Conservation (phyloP, 2,888 invertebrate species). For the Anaspis maculata region DNA sequence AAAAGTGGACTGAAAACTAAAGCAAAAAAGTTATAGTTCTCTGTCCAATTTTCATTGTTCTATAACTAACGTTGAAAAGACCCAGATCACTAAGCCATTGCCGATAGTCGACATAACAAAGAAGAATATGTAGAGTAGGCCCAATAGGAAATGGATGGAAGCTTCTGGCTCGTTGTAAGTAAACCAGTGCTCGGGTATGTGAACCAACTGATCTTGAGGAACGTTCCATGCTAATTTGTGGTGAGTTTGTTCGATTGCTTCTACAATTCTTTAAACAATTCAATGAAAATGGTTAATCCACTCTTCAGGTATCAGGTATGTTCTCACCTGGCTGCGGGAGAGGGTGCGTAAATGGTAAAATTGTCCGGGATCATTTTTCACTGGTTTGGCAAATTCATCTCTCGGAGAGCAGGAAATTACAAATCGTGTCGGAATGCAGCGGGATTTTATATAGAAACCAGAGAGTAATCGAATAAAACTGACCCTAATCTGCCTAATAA, state of each 20-base stretch:
- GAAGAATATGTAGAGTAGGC: conserved; percentile 67
- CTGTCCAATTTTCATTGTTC: too few relatives aligned
- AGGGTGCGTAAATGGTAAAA: conserved; percentile 23
- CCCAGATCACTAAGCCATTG: conserved; percentile 79
- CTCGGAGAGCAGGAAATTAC: too few relatives aligned
- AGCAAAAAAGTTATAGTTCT: conserved; percentile 1
- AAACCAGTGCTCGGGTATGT: conserved; percentile 78
- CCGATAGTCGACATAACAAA: conserved; percentile 60
- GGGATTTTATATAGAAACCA: too few relatives aligned
- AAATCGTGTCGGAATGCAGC: too few relatives aligned
- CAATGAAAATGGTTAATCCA: background rate
- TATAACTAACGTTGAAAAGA: conserved; percentile 65
- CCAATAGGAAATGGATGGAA: conserved; percentile 71
- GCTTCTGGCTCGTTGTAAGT: conserved; percentile 71
- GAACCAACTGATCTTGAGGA: conserved; percentile 63
- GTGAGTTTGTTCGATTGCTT: conserved; percentile 1
- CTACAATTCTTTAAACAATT: conserved; percentile 2
- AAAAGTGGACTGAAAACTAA: background rate
- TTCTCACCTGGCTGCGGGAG: conserved; percentile 24
- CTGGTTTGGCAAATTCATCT: too few relatives aligned
- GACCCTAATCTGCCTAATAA: too few relatives aligned
- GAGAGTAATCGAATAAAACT: too few relatives aligned
- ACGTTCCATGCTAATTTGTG: conserved; percentile 62
- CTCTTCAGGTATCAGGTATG: background rate
- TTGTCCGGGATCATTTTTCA: conserved; percentile 26